Evolutionary conservation across 2,888 invertebrate species (phyloP).

Genomic region (Dorcus hopei): DNA sequence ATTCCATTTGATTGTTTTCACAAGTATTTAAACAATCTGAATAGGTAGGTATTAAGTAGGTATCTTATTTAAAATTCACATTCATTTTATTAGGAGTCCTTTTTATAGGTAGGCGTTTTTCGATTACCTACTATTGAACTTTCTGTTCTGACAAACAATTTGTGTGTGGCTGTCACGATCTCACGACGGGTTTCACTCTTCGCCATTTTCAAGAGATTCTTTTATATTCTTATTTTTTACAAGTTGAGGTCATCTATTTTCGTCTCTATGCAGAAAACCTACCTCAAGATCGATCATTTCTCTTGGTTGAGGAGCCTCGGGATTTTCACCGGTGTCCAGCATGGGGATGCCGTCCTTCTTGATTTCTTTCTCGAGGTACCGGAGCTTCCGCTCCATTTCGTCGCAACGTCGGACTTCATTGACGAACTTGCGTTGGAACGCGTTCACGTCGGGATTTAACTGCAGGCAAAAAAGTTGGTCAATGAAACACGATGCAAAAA

Average conservation of each 20-base stretch:
- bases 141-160: too few species aligned
- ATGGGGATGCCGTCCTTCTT: conserved; percentile 96
- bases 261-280: conserved; percentile 17
- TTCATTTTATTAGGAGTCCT: too few species aligned
- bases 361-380: conserved; percentile 96
- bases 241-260: neutral
- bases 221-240: too few species aligned
- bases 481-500: neutral
- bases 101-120: too few species aligned
- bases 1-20: too few species aligned
- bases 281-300: conserved; percentile 99
- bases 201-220: neutral
- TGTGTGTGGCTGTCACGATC: too few species aligned
- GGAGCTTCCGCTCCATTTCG: conserved; percentile 96
- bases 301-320: conserved; percentile 97
- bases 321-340: conserved; percentile 96
- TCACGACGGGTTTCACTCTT: neutral
- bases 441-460: conserved; percentile 96
- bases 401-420: conserved; percentile 97
- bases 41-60: too few species aligned
- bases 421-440: conserved; percentile 97
- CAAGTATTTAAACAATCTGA: too few species aligned
- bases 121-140: too few species aligned
- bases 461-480: conserved; percentile 46
- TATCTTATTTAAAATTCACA: too few species aligned